phyloP scores from a whole-genome alignment of 2,888 invertebrate genomes.

The Stictocephala bisonia region DNA sequence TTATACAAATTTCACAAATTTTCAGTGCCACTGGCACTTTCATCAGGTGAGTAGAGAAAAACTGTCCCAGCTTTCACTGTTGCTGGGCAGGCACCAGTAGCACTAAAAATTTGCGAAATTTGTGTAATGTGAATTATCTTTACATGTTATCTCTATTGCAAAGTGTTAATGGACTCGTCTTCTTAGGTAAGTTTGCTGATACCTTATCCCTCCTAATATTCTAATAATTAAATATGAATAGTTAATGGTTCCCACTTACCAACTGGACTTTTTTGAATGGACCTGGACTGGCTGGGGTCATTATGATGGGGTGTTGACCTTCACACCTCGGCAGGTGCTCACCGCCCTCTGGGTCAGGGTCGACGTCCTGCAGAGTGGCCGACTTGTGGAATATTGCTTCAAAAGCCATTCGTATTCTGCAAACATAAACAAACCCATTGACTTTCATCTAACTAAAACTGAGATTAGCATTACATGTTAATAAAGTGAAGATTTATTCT shows the following conservation, averaged over 20 bases:
- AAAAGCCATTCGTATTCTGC: constrained; percentile 86
- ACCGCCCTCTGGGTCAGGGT: constrained; percentile 73
- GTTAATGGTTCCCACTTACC: constrained; percentile 68
- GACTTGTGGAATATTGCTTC: constrained; percentile 93
- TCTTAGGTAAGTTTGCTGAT: no score
- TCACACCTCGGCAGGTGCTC: constrained; percentile 55
- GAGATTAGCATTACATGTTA: not conserved
- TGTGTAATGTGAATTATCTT: no score
- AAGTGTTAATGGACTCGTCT: no score
- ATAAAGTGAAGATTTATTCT: not conserved
- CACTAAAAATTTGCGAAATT: no score
- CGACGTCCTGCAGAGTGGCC: constrained; percentile 85
- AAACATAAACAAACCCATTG: constrained; percentile 49
- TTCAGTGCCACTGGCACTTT: no score
- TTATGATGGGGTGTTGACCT: constrained; percentile 64
- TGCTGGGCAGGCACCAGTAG: no score
- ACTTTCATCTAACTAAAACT: constrained; percentile 17
- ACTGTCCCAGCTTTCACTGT: no score
- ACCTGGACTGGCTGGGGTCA: constrained; percentile 72
- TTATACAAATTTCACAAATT: no score
- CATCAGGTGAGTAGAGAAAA: no score
- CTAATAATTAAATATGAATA: constrained; percentile 37
- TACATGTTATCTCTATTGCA: no score
- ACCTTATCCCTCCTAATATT: no score
- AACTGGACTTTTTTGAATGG: constrained; percentile 90